Evolutionary conservation across 2,113 vertebrate species (phyloP).

Genomic region (Callipepla squamata): DNA sequence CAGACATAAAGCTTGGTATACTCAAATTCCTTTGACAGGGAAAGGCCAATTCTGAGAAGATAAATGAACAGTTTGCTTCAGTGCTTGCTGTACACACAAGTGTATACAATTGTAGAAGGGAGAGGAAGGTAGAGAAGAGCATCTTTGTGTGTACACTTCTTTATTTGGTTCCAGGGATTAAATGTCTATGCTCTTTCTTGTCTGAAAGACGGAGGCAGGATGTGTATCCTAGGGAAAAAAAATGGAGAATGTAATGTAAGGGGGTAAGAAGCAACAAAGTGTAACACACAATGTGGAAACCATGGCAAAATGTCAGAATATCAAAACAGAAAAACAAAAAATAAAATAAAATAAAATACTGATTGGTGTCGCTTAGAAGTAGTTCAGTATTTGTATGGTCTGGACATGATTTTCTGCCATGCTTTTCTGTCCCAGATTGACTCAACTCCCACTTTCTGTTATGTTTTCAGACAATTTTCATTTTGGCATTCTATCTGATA

Average conservation of each 20-base stretch:
- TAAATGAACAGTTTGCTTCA: neutral
- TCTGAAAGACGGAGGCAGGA: neutral
- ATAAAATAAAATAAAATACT: neutral
- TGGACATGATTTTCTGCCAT: neutral
- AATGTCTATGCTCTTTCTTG: neutral
- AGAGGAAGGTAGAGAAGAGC: neutral
- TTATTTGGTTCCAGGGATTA: neutral
- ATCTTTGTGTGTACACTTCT: neutral
- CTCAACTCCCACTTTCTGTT: neutral
- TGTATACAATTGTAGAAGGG: neutral
- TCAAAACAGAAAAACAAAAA: neutral
- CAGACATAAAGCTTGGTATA: neutral
- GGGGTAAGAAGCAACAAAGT: neutral
- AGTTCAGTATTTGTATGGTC: neutral
- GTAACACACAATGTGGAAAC: neutral
- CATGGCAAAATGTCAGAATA: neutral
- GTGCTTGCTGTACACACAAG: neutral
- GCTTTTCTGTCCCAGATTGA: neutral
- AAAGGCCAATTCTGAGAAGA: neutral
- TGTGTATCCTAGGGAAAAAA: neutral
- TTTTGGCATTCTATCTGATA: neutral
- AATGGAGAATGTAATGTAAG: neutral
- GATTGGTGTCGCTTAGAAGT: neutral
- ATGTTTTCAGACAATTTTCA: neutral
- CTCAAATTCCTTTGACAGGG: neutral